These are phyloP conservation scores for Chlamydotis undulata DNA, from an alignment of 2,113 vertebrate genomes.

Conservation along the genomic window DNA sequence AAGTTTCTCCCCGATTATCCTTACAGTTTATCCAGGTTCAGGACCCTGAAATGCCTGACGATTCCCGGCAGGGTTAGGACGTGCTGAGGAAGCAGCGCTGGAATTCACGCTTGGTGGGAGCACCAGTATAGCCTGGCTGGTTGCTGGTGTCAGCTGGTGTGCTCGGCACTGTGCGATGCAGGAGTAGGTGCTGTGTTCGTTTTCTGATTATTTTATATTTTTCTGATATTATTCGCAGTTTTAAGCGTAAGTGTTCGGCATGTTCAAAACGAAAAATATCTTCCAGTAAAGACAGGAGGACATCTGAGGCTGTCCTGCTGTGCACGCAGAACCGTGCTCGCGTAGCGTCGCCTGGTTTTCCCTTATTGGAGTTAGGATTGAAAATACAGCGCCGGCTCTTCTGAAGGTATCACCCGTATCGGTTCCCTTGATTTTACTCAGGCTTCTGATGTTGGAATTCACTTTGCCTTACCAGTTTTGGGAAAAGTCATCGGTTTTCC, in stretches of 20 bases:
- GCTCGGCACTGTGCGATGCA: not conserved
- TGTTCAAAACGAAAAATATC: not conserved
- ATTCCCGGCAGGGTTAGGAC: not conserved
- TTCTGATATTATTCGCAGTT: not conserved
- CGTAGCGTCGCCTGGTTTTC: accelerated
- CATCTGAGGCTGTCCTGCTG: not conserved
- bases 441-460: not conserved
- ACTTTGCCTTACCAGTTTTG: not conserved
- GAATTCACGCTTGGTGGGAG: not conserved
- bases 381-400: not conserved
- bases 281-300: not conserved
- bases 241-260: not conserved
- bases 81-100: not conserved
- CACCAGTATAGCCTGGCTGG: not conserved
- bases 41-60: not conserved
- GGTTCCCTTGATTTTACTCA: not conserved
- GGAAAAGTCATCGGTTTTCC: too few species aligned
- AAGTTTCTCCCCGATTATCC: not conserved
- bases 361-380: not conserved
- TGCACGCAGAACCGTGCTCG: too few species aligned
- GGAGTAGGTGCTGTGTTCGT: not conserved
- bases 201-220: not conserved
- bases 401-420: accelerated
- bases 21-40: not conserved
- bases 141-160: not conserved